Percentiles rank a stretch among this genome's conserved stretches.
Evolutionary conservation across 2,888 invertebrate species (phyloP).

Genomic region (Lasioglossum pauxillum): DNA sequence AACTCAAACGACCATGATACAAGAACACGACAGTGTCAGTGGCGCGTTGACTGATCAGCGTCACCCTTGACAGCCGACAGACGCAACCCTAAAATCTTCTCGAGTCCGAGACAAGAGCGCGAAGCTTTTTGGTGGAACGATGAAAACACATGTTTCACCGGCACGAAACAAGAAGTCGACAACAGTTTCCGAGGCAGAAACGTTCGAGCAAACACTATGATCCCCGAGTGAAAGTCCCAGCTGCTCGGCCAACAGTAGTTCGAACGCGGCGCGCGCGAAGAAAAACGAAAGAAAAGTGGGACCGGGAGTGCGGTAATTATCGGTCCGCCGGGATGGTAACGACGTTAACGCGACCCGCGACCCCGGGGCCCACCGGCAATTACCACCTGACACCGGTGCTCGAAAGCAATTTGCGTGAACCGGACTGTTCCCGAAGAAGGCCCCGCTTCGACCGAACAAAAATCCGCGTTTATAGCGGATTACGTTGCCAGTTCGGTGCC

Average conservation of each 20-base stretch:
- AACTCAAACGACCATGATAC: neutral
- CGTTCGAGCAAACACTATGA: conserved; percentile 38
- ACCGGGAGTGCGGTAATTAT: conserved; percentile 66
- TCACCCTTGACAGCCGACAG: conserved; percentile 25
- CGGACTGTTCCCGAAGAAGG: conserved; percentile 48
- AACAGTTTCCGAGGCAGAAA: conserved; percentile 29
- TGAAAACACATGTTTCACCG: conserved; percentile 41
- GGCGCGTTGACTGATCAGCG: conserved; percentile 36
- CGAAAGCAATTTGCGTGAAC: conserved; percentile 70
- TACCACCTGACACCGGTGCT: conserved; percentile 65
- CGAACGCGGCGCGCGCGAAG: conserved; percentile 29
- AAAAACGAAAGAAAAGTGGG: conserved; percentile 46
- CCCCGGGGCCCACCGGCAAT: conserved; percentile 63
- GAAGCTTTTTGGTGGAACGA: neutral
- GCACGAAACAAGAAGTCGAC: conserved; percentile 25
- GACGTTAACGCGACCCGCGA: conserved; percentile 69
- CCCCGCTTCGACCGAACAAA: conserved; percentile 23
- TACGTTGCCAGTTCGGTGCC: conserved; percentile 40
- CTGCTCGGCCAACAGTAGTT: conserved; percentile 62
- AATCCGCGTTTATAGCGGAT: conserved; percentile 43
- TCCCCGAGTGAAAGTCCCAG: conserved; percentile 70
- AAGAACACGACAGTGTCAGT: neutral
- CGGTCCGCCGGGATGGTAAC: conserved; percentile 50
- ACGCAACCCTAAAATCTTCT: neutral
- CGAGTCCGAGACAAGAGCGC: conserved; percentile 20